Percentiles rank a stretch among this genome's conserved stretches.
Evolutionary conservation across 1,140 invertebrate species (phyloP).

Genomic region (Bombus confusus): DNA sequence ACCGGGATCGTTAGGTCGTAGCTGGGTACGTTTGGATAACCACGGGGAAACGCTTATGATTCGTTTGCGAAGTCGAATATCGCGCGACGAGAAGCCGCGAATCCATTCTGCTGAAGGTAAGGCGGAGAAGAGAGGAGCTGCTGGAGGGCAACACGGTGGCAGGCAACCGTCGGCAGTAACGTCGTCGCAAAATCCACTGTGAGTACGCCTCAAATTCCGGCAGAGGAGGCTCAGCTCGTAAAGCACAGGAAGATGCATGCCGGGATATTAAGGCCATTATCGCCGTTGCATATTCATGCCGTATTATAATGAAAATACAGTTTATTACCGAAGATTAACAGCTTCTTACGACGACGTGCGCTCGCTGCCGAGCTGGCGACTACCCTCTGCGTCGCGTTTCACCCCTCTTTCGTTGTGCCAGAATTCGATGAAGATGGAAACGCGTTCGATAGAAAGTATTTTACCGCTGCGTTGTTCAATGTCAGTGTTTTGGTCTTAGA

Average conservation of each 20-base stretch:
- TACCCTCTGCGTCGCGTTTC: constrained; percentile 53
- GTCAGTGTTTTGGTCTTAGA: too few species aligned
- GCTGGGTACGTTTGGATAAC: constrained; percentile 37
- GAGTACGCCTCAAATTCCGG: constrained; percentile 81
- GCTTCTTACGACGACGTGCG: constrained; percentile 81
- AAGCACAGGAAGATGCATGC: constrained; percentile 83
- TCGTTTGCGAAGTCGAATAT: constrained; percentile 41
- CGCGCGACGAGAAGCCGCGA: constrained; percentile 25
- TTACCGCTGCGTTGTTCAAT: too few species aligned
- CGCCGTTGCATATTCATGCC: constrained; percentile 83
- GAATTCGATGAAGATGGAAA: constrained; percentile 37
- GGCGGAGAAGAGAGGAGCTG: constrained; percentile 5
- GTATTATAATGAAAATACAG: constrained; percentile 84
- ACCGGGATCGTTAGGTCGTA: background rate
- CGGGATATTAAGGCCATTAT: constrained; percentile 83
- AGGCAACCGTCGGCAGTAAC: constrained; percentile 52
- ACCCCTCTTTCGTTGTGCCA: constrained; percentile 24
- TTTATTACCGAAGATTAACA: constrained; percentile 84
- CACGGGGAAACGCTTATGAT: constrained; percentile 43
- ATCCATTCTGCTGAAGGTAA: constrained; percentile 20
- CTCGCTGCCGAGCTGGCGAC: constrained; percentile 69
- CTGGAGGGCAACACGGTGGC: constrained; percentile 39
- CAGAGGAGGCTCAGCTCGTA: constrained; percentile 81
- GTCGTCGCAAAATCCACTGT: constrained; percentile 78
- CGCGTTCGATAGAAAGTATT: background rate